Base-by-base conservation (phyloP, 2,888 invertebrate genomes). In the Melieria picta region DNA sequence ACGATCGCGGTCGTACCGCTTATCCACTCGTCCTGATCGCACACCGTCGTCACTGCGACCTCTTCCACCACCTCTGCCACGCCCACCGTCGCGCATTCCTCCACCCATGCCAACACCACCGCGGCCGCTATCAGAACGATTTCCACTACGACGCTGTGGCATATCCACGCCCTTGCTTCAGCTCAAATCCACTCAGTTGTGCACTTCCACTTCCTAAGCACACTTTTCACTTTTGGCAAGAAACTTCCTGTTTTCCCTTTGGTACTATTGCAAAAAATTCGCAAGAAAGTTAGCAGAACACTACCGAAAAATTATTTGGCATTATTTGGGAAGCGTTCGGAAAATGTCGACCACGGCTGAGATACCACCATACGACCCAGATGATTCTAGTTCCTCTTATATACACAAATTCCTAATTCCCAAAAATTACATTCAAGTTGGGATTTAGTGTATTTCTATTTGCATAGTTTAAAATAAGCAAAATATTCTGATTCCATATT, bases 1-100 rank as follows among this genome's bases (percentile, higher is more conserved):
- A 7, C 74, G 67, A 4, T 72, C 61, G 11, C 48, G 64, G 55
- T 75, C 77, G 66, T 66, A 71, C 4, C 61, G 72, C 10, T 77
- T 78, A 10, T 83, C 83, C 9, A 84, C 69, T 5, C 84, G 81
- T 13, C 84, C 84, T 6, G 77, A 77, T 11, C 81, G 79, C n/a
- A 84, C 80, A 69, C 77, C 75, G 10, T 78, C 77, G n/a, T 76
- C 76, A 7, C 74, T 75, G 62, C 76, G 75, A 5, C 75, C 71
- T 30, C 52, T 65, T 30, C 78, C 74, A 3, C 77, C 72, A 56
- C 84, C 83, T 11, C 76, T 73, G 30, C 74, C 71, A 10, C 74
- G 73, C 4, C 73, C 75, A 48, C 76, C 69, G 45, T 76, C 74
- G n/a, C 75, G 77, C 64, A 76, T 76, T 6, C 72, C 66, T 10